Evolutionary conservation across 1,140 invertebrate species (phyloP), one percentile per base, ranked within the genome.

Genomic region (Dendroctonus ponderosae): DNA sequence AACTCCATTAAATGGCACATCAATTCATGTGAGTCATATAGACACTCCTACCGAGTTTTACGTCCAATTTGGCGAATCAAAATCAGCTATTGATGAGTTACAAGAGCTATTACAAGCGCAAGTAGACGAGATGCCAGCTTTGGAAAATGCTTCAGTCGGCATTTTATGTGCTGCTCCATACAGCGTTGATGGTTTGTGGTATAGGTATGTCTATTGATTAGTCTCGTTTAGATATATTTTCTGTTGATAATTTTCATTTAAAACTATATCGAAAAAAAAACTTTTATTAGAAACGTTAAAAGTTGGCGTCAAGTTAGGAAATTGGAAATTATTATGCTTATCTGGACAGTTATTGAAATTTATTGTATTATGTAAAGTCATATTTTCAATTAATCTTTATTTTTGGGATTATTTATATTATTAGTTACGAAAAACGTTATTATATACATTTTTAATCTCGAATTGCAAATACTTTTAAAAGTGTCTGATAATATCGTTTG

Each of bases 121-220:
- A 0, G 80, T 82, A 0, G 68, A 75, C 0, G 77, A 70, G 11
- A 83, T 84, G 70, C 67, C 79, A 0, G 77, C 83, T 59, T 76
- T 88, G 2, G 79, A 82, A 46, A 82, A 79, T 50, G 78, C 83
- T 5, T 84, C 87, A 46, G 81, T 86, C 57, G 86, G 87, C 6
- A 83, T 84, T 0, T 73, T 88, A 0, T 93, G 91, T 76, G 80
- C 88, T 42, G 91, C 90, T 0, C 82, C 86, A 61, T 92, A 88
- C 74, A 86, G 85, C 0, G 85, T 86, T 0, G 89, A 93, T 74
- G 83, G 87, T 43, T 76, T 79, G 2, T 95, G 91, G 91, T 94
- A 93, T 73, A 81, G 64, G 64, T 66, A 44, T 43, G 46, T n/a
- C 11, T 26, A 39, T 40, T 11, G 38, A 39, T 38, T 56, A 40